Evolutionary conservation across 2,888 invertebrate genomes (phyloP).

Genomic region (Melanostoma scalare): DNA sequence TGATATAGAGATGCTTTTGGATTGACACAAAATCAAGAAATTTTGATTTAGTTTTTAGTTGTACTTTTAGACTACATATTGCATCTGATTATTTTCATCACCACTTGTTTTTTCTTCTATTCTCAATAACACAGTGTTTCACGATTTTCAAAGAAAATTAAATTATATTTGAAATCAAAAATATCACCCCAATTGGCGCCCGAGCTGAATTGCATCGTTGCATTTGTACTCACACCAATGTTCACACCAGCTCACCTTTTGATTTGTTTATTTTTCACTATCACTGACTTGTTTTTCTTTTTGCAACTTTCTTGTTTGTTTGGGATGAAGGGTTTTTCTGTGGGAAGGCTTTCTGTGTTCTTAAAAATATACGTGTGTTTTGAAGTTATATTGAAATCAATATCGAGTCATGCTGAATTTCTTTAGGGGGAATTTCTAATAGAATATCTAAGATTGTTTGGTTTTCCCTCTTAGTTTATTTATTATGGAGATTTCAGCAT

Average conservation of each 20-base stretch:
- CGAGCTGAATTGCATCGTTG: slow-evolving; percentile 63
- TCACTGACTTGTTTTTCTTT: slow-evolving; percentile 34
- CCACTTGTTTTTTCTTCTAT: slow-evolving; percentile 5
- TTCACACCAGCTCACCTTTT: slow-evolving; percentile 52
- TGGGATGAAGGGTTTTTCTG: not conserved
- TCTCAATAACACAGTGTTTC: slow-evolving; percentile 41
- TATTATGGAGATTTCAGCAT: no score
- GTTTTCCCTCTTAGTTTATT: no score
- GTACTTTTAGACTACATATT: slow-evolving; percentile 10
- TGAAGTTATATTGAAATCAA: no score
- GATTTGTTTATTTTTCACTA: slow-evolving; percentile 22
- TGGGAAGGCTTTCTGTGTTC: no score
- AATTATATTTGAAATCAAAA: not conserved
- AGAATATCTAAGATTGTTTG: no score
- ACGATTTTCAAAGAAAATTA: slow-evolving; percentile 35
- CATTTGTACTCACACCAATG: slow-evolving; percentile 39
- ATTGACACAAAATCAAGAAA: slow-evolving; percentile 23
- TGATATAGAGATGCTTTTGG: slow-evolving; percentile 62
- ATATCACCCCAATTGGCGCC: slow-evolving; percentile 62
- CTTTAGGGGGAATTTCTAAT: no score
- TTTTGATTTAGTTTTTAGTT: slow-evolving; percentile 11
- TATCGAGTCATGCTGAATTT: no score
- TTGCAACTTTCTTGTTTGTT: slow-evolving; percentile 37
- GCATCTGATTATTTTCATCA: slow-evolving; percentile 50
- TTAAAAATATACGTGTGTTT: no score